These are phyloP conservation scores for Neodon shergylaensis DNA, from an alignment of 2,113 vertebrate genomes.

Conservation along the genomic window DNA sequence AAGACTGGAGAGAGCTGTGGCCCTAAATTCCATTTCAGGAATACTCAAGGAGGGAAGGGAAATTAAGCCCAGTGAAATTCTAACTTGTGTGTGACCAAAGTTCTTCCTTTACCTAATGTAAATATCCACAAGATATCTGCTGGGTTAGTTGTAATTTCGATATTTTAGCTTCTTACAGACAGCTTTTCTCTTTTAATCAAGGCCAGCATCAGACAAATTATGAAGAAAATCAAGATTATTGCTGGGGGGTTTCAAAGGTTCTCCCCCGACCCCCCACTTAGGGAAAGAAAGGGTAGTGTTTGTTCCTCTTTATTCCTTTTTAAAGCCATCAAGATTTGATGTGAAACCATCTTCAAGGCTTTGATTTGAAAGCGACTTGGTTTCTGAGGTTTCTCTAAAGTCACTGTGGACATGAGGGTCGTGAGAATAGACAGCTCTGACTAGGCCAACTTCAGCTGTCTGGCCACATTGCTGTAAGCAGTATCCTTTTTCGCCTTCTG, in stretches of 20 bases:
- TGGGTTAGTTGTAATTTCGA: background rate
- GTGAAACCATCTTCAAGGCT: background rate
- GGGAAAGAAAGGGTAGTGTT: background rate
- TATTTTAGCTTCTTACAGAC: conserved; percentile 1
- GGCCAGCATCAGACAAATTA: background rate
- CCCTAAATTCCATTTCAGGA: background rate
- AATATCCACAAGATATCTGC: background rate
- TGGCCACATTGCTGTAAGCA: background rate
- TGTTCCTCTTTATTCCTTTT: background rate
- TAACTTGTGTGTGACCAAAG: background rate
- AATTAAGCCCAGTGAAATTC: conserved; percentile 1
- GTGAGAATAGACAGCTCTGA: background rate
- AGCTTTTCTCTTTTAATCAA: background rate
- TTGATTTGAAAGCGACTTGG: background rate
- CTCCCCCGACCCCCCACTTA: background rate
- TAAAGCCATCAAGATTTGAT: background rate
- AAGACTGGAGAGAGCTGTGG: background rate
- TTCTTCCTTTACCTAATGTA: background rate
- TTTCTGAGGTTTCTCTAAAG: background rate
- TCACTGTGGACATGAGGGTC: background rate
- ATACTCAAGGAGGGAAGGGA: background rate
- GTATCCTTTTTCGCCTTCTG: no score
- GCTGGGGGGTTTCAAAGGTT: background rate
- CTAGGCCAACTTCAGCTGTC: no score
- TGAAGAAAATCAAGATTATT: background rate